Evolutionary conservation across 2,113 vertebrate species (phyloP).

Genomic region (Ailuropoda melanoleuca): DNA sequence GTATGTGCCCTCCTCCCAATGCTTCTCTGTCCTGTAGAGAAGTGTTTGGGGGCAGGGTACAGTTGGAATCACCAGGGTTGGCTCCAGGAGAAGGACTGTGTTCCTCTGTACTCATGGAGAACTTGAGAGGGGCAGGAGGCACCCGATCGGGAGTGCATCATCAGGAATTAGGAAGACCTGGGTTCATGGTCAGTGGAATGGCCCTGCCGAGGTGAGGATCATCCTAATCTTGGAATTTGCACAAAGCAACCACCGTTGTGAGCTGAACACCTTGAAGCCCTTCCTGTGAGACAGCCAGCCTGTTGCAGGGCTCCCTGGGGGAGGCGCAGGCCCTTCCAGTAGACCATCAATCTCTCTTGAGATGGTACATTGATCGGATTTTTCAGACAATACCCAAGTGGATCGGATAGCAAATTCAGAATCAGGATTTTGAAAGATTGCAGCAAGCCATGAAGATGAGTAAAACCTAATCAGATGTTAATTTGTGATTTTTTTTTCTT

Average conservation of each 20-base stretch:
- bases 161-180: neutral
- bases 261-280: neutral
- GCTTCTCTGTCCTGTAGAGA: neutral
- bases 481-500: neutral
- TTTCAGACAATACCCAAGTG: neutral
- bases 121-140: neutral
- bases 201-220: neutral
- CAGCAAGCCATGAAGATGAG: neutral
- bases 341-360: neutral
- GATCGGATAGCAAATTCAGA: slow-evolving; percentile 12
- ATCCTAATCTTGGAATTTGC: neutral
- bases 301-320: neutral
- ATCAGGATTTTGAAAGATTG: slow-evolving; percentile 17
- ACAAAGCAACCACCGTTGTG: neutral
- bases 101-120: neutral
- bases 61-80: neutral
- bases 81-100: neutral
- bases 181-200: neutral
- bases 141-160: neutral
- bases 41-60: neutral
- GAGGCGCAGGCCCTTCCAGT: neutral
- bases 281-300: neutral
- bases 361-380: slow-evolving; percentile 15
- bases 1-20: neutral
- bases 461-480: neutral